Conservation (phyloP, 2,113 vertebrate genomes). For the Pangasianodon gigas region DNA sequence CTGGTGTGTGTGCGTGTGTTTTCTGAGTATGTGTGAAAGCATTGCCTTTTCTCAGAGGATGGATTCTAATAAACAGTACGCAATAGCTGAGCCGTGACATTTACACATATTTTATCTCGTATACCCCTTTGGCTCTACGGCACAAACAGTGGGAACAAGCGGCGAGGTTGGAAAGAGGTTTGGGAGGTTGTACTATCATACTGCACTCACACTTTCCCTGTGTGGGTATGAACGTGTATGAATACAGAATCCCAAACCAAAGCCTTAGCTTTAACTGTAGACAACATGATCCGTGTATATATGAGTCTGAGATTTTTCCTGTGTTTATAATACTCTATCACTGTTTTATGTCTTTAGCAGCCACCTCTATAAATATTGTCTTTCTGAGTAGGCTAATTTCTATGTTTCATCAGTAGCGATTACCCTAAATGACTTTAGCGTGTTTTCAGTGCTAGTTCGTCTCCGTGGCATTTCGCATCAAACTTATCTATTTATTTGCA, state of each 20-base stretch:
- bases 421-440: slow-evolving; percentile 14
- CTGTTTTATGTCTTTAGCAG: background rate
- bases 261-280: background rate
- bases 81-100: slow-evolving; percentile 12
- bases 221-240: background rate
- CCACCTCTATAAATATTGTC: background rate
- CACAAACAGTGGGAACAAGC: slow-evolving; percentile 40
- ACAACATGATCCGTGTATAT: background rate
- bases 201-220: slow-evolving; percentile 17
- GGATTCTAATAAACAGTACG: slow-evolving; percentile 26
- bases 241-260: background rate
- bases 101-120: slow-evolving; percentile 22
- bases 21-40: slow-evolving; percentile 9
- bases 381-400: slow-evolving; percentile 6
- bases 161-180: slow-evolving; percentile 30
- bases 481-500: slow-evolving; percentile 44
- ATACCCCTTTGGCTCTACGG: slow-evolving; percentile 17
- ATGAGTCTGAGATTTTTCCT: background rate
- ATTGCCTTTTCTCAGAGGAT: slow-evolving; percentile 25
- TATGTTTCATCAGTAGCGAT: slow-evolving; percentile 19
- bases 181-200: slow-evolving; percentile 31
- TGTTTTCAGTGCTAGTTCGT: slow-evolving; percentile 28
- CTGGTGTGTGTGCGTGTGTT: background rate
- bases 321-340: background rate
- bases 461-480: slow-evolving; percentile 33